Evolutionary conservation across 2,797 vertebrate genomes (phyloP), one percentile per base, ranked within the genome.

Genomic region (Oceanodroma leucorhoa): DNA sequence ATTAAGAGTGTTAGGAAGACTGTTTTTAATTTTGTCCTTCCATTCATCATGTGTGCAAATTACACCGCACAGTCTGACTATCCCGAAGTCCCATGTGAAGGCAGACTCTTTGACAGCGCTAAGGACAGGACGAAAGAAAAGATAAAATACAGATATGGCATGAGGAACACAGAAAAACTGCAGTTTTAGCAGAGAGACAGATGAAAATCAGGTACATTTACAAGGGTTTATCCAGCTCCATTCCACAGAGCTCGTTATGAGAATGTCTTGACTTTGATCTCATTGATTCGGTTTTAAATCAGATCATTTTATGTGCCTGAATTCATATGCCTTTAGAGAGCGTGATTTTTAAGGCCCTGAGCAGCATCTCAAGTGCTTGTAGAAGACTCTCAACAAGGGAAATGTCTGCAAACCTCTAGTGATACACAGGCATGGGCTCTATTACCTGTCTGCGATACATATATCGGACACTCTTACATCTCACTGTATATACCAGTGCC

Each of bases 121-220:
- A 73, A 71, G 65, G 91, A 91, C 87, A 90, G 60, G 80, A 94
- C 3, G 0, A 80, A 94, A 92, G 43, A 26, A 90, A 90, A 92
- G 79, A 75, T 83, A 82, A 93, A 92, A 89, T 89, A 94, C 91
- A 94, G 51, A 84, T 64, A 91, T 17, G 55, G 67, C 67, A 94
- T 14, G 0, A 95, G 22, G 48, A 94, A 94, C 88, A 94, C 81
- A 93, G 75, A 43, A 88, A 89, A 87, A 41, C 32, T 61, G 60
- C 69, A 40, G 24, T 64, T 87, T 84, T 70, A 77, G 91, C 60
- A 84, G 61, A 83, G 53, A 89, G 53, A 93, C 85, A 62, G 65
- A 84, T 60, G 86, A 79, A 93, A 90, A 87, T 64, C 64, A 57
- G 71, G 34, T 89, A 89, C 62, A 41, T 92, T 76, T 51, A 88